A percentile compares a stretch with the other conserved stretches of the same genome.
Conservation (phyloP, 2,888 invertebrate genomes). For the Diplazon laetatorius region DNA sequence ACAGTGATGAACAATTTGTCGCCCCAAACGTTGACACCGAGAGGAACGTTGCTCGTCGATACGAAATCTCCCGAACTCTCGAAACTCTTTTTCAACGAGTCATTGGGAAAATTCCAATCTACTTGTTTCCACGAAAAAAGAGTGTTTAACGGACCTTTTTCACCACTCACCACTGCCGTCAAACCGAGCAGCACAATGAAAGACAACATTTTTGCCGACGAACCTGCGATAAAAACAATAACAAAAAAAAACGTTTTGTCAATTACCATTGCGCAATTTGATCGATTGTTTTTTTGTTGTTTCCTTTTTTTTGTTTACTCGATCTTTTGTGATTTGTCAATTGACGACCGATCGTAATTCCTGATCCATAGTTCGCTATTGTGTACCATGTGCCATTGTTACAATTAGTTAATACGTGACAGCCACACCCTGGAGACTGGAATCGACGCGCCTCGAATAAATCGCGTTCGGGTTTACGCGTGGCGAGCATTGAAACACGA, state of each 20-base stretch:
- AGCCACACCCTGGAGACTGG: conserved; percentile 60
- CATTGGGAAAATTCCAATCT: conserved; percentile 78
- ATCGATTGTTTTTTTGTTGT: conserved; percentile 18
- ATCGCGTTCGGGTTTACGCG: conserved; percentile 18
- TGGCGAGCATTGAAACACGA: conserved; percentile 2
- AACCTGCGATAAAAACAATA: conserved; percentile 40
- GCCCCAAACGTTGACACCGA: conserved; percentile 86
- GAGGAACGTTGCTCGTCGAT: conserved; percentile 88
- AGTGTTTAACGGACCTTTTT: conserved; percentile 69
- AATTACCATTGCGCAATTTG: neutral
- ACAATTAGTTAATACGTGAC: conserved; percentile 48
- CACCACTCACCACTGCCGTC: conserved; percentile 68
- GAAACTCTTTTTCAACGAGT: conserved; percentile 69
- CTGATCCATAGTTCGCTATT: conserved; percentile 34
- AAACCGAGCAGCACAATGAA: conserved; percentile 68
- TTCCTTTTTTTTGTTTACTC: no score
- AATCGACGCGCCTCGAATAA: conserved; percentile 39
- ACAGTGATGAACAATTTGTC: conserved; percentile 88
- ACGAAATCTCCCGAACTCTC: conserved; percentile 86
- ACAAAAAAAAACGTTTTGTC: conserved; percentile 8
- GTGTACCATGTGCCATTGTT: conserved; percentile 44
- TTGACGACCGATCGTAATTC: conserved; percentile 10
- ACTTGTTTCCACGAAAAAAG: conserved; percentile 76
- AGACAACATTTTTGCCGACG: conserved; percentile 69
- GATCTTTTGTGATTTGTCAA: conserved; percentile 28